phyloP scores from a whole-genome alignment of 2,888 invertebrate species.

The Ennomos fuscantarius region DNA sequence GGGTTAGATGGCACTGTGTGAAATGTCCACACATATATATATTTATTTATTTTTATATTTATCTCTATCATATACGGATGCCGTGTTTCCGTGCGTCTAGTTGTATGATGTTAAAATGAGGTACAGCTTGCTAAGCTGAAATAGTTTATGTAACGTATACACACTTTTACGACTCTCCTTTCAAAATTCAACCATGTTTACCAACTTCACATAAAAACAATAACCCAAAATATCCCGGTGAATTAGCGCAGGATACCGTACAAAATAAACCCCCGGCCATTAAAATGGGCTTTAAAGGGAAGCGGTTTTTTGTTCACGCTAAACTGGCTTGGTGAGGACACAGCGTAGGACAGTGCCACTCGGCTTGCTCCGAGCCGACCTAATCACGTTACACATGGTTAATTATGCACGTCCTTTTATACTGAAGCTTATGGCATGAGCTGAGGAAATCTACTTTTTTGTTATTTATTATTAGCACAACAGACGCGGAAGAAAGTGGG shows the following conservation, averaged over 20 bases:
- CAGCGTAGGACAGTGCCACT: conserved; percentile 51
- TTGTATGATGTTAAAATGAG: too few species aligned
- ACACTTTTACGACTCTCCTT: too few species aligned
- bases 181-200: conserved; percentile 7
- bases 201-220: conserved; percentile 20
- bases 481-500: background rate
- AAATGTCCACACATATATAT: too few species aligned
- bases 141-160: too few species aligned
- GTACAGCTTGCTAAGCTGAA: too few species aligned
- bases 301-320: conserved; percentile 50
- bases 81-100: too few species aligned
- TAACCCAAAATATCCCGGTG: conserved; percentile 19
- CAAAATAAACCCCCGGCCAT: conserved; percentile 39
- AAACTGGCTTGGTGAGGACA: conserved; percentile 42
- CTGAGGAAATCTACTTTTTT: conserved; percentile 14
- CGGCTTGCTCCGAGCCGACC: conserved; percentile 52
- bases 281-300: conserved; percentile 51
- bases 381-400: conserved; percentile 76
- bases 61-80: too few species aligned
- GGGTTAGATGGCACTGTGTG: too few species aligned
- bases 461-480: background rate
- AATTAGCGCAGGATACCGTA: conserved; percentile 35
- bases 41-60: too few species aligned
- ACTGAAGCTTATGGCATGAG: conserved; percentile 35
- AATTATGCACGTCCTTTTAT: conserved; percentile 73